A percentile compares a stretch with the other conserved stretches of the same genome.
phyloP scores from a whole-genome alignment of 2,888 invertebrate genomes.

The Andrena camellia region DNA sequence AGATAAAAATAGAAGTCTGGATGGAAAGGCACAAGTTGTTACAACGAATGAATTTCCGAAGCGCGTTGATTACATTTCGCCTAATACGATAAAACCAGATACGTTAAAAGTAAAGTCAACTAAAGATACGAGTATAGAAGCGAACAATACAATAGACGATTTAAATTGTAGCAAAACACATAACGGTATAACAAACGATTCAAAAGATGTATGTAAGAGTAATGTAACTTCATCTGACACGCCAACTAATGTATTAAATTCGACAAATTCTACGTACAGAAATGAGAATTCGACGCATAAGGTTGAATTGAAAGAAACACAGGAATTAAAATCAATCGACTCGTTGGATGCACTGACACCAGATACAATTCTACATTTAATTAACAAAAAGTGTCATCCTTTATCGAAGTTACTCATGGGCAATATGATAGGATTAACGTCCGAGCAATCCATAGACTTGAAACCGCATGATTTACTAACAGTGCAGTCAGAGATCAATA shows the following conservation, averaged over 20 bases:
- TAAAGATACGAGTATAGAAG: constrained; percentile 1
- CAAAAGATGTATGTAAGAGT: neutral
- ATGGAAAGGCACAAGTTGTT: constrained; percentile 16
- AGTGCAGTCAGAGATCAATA: constrained; percentile 15
- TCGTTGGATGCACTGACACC: constrained; percentile 77
- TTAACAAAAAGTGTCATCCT: constrained; percentile 79
- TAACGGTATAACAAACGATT: constrained; percentile 18
- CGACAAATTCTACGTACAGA: constrained; percentile 14
- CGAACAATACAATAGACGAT: neutral
- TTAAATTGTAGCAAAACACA: neutral
- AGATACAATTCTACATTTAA: constrained; percentile 79
- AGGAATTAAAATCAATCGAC: constrained; percentile 42
- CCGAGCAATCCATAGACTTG: constrained; percentile 74
- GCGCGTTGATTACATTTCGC: constrained; percentile 42
- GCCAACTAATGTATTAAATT: neutral
- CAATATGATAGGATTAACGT: constrained; percentile 80
- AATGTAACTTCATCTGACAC: neutral
- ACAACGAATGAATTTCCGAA: constrained; percentile 32
- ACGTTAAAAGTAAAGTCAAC: constrained; percentile 20
- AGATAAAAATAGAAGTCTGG: constrained; percentile 40
- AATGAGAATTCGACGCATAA: constrained; percentile 16
- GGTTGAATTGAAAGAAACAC: constrained; percentile 2
- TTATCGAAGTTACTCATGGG: constrained; percentile 80
- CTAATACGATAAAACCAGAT: constrained; percentile 27
- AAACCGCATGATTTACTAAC: neutral